These are phyloP conservation scores for Noctilio leporinus DNA, from an alignment of 2,113 vertebrate genomes.

Conservation along the genomic window DNA sequence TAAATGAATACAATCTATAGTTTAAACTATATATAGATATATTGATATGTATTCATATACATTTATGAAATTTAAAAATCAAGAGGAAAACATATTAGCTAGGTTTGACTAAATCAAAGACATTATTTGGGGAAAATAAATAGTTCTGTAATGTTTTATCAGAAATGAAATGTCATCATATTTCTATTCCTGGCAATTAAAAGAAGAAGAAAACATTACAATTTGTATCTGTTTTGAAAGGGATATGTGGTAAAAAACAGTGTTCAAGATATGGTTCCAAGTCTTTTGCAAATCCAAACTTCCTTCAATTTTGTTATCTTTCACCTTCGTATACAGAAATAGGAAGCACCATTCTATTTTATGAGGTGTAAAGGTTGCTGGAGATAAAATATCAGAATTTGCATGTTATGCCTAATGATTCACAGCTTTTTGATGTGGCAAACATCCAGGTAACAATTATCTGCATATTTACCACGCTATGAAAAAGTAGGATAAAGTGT, in stretches of 20 bases:
- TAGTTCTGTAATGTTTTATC: constrained; percentile 22
- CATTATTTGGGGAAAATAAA: background rate
- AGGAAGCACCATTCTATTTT: background rate
- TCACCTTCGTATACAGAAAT: constrained; percentile 35
- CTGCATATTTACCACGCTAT: background rate
- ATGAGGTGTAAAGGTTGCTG: constrained; percentile 24
- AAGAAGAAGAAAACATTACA: background rate
- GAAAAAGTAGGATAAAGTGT: background rate
- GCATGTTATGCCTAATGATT: background rate
- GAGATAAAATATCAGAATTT: constrained; percentile 47
- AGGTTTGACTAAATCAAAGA: background rate
- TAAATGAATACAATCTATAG: background rate
- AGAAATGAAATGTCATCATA: constrained; percentile 33
- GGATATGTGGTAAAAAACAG: background rate
- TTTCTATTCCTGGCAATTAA: constrained; percentile 39
- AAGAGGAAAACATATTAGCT: background rate
- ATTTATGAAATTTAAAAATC: background rate
- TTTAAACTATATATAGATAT: background rate
- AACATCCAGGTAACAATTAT: constrained; percentile 13
- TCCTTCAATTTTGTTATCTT: constrained; percentile 32
- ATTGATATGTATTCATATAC: background rate
- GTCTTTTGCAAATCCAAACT: constrained; percentile 51
- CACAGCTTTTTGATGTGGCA: background rate
- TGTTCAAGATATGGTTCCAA: constrained; percentile 25
- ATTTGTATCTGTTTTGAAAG: constrained; percentile 51